Evolutionary conservation across 1,140 invertebrate species (phyloP).

Genomic region (Drosophila albomicans): DNA sequence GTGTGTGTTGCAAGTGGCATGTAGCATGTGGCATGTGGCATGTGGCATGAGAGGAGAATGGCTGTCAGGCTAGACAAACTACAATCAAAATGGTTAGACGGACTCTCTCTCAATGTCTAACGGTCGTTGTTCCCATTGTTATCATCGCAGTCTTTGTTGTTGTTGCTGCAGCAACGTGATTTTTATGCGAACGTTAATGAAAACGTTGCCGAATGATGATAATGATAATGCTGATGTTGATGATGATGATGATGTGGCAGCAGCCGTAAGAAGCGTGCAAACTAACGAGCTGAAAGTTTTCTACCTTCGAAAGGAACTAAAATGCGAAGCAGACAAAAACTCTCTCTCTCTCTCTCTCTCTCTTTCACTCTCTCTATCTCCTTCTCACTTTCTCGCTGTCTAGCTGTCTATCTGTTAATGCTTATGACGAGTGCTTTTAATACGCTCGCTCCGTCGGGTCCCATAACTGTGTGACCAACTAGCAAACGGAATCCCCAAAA

Average conservation of each 20-base stretch:
- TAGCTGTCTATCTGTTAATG: conserved; percentile 22
- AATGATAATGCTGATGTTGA: conserved; percentile 22
- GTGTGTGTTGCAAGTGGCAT: background rate
- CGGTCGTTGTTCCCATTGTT: conserved; percentile 27
- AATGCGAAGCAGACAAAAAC: conserved; percentile 19
- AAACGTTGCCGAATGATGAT: conserved; percentile 50
- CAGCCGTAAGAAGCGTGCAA: conserved; percentile 24
- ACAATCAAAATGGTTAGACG: conserved; percentile 52
- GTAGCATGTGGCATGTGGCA: background rate
- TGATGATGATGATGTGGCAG: conserved; percentile 20
- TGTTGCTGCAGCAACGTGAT: conserved; percentile 68
- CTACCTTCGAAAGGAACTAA: background rate
- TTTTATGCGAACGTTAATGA: conserved; percentile 73
- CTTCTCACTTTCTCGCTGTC: background rate
- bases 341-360: no score
- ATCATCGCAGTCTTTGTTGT: conserved; percentile 20
- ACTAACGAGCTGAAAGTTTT: conserved; percentile 24
- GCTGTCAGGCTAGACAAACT: conserved; percentile 44
- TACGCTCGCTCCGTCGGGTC: conserved; percentile 21
- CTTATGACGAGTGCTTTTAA: conserved; percentile 36
- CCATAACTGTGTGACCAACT: conserved; percentile 21
- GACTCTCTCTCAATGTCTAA: conserved; percentile 21
- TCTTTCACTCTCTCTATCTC: background rate
- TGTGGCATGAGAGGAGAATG: background rate
- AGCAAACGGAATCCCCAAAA: background rate